Evolutionary conservation across 1,140 invertebrate genomes (phyloP).

Genomic region (Diorhabda sublineata): DNA sequence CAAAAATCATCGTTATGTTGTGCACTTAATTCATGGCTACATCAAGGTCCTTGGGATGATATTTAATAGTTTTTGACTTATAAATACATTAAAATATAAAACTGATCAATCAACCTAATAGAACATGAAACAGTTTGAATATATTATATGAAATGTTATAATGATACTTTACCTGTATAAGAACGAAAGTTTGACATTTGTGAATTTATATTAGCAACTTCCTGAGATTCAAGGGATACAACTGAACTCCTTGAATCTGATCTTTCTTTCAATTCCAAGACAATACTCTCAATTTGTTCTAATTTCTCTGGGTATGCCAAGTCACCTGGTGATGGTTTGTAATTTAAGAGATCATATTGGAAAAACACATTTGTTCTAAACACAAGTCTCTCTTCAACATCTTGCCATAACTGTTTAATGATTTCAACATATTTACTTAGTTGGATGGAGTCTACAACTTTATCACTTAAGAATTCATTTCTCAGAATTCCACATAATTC

Average conservation of each 20-base stretch:
- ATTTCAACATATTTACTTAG: constrained; percentile 80
- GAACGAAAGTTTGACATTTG: constrained; percentile 40
- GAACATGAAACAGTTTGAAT: too few relatives aligned
- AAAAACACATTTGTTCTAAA: constrained; percentile 94
- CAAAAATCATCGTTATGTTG: too few relatives aligned
- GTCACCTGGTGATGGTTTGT: constrained; percentile 89
- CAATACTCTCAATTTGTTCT: constrained; percentile 93
- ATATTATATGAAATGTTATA: too few relatives aligned
- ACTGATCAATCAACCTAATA: too few relatives aligned
- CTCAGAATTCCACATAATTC: constrained; percentile 93
- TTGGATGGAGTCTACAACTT: constrained; percentile 76
- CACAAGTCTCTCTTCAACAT: constrained; percentile 94
- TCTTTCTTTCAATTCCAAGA: constrained; percentile 60
- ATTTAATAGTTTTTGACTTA: too few relatives aligned
- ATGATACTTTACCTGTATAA: constrained; percentile 30
- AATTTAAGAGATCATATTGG: constrained; percentile 83
- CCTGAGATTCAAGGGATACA: constrained; percentile 63
- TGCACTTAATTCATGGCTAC: too few relatives aligned
- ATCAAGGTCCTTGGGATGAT: too few relatives aligned
- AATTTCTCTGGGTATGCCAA: constrained; percentile 96
- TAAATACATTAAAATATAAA: too few relatives aligned
- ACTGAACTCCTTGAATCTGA: constrained; percentile 65
- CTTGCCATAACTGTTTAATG: constrained; percentile 85
- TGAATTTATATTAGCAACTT: constrained; percentile 58
- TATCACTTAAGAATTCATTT: constrained; percentile 92